Conservation (phyloP, 1,140 invertebrate species). For the Propsilocerus akamusi region DNA sequence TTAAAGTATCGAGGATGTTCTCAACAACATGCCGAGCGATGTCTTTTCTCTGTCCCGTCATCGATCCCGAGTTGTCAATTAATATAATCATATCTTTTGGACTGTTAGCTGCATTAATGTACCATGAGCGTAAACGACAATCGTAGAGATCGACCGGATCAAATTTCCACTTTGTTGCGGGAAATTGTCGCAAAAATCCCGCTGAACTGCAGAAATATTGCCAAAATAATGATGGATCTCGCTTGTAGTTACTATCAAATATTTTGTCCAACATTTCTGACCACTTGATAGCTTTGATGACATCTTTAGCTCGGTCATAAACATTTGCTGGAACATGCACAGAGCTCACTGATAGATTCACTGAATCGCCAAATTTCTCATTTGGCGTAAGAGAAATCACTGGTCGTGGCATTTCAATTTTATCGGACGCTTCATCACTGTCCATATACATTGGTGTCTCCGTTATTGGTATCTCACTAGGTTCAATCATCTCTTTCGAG, state of each 20-base stretch:
- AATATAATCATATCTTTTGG: constrained; percentile 94
- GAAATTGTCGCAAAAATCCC: constrained; percentile 90
- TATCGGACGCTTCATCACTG: constrained; percentile 29
- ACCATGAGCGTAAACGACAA: constrained; percentile 77
- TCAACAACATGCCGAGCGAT: constrained; percentile 89
- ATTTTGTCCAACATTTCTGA: constrained; percentile 72
- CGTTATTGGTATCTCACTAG: constrained; percentile 24
- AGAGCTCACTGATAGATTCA: constrained; percentile 70
- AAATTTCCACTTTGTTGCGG: constrained; percentile 52
- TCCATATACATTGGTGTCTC: constrained; percentile 26
- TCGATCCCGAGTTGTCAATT: constrained; percentile 88
- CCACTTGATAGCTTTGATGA: constrained; percentile 52
- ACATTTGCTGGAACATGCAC: constrained; percentile 94
- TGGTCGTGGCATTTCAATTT: constrained; percentile 28
- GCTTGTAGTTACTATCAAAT: constrained; percentile 73
- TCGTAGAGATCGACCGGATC: constrained; percentile 71
- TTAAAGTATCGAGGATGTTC: constrained; percentile 91
- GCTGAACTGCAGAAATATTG: constrained; percentile 93
- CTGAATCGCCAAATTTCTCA: constrained; percentile 60
- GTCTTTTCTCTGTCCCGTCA: constrained; percentile 82
- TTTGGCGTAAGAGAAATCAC: constrained; percentile 42
- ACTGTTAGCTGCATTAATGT: constrained; percentile 90
- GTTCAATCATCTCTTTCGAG: constrained; percentile 46
- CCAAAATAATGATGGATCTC: constrained; percentile 80
- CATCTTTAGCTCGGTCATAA: constrained; percentile 57